Percentiles rank a stretch among this genome's conserved stretches.
These are phyloP conservation scores for Karalla daura DNA, from an alignment of 2,797 vertebrate genomes.

Conservation along the genomic window DNA sequence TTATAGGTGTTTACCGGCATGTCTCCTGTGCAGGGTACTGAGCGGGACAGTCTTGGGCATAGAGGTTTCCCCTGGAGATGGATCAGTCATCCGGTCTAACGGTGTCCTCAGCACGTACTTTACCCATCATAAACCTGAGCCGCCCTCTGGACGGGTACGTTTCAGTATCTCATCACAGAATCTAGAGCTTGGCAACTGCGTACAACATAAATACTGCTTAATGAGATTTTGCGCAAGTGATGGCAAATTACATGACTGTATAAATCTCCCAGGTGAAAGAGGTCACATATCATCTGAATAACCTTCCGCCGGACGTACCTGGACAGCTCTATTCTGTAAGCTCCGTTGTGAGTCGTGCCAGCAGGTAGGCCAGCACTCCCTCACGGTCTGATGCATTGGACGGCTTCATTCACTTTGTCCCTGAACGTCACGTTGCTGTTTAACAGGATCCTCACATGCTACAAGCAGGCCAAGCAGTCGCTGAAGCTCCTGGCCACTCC, in stretches of 20 bases:
- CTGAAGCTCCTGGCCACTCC: slow-evolving; percentile 48
- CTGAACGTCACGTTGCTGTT: not conserved
- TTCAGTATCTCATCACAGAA: not conserved
- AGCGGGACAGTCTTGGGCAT: slow-evolving; percentile 75
- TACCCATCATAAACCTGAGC: slow-evolving; percentile 75
- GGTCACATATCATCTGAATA: slow-evolving; percentile 76
- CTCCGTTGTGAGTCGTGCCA: slow-evolving; percentile 74
- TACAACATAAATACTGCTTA: no score
- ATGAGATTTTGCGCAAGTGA: no score
- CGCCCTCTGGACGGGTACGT: slow-evolving; percentile 78
- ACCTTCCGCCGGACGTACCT: slow-evolving; percentile 78
- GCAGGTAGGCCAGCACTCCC: slow-evolving; percentile 66
- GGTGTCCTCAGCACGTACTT: slow-evolving; percentile 88
- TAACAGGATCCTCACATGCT: slow-evolving; percentile 77
- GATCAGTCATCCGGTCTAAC: slow-evolving; percentile 90
- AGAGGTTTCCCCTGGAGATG: slow-evolving; percentile 91
- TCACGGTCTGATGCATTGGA: not conserved
- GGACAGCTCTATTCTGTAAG: slow-evolving; percentile 78
- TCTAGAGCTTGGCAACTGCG: no score
- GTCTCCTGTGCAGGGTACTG: slow-evolving; percentile 80
- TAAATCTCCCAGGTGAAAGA: slow-evolving; percentile 66
- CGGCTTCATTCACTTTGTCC: not conserved
- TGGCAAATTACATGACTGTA: not conserved
- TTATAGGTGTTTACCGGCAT: not conserved
- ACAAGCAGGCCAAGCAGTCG: slow-evolving; percentile 68